Percentiles rank a stretch among this genome's conserved stretches.
Conservation (phyloP, 2,888 invertebrate genomes). For the Toxonevra muliebris region DNA sequence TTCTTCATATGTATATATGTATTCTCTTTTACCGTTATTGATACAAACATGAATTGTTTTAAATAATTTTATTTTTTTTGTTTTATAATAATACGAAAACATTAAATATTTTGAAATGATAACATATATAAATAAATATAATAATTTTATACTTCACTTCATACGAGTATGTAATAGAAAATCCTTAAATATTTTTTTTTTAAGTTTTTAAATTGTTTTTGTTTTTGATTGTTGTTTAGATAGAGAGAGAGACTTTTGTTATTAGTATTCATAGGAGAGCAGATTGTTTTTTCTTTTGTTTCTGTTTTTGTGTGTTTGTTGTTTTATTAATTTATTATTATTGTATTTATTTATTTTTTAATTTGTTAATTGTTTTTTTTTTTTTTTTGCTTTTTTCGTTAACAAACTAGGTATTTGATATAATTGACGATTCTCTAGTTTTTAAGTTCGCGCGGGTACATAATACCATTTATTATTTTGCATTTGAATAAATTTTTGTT, state of each 20-base stretch:
- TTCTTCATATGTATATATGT: constrained; percentile 8
- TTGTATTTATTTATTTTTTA: constrained; percentile 24
- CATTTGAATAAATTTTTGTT: constrained; percentile 31
- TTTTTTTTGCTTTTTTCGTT: constrained; percentile 1
- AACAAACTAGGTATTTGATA: not conserved
- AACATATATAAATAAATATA: constrained; percentile 25
- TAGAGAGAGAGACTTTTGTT: constrained; percentile 38
- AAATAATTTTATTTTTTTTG: constrained; percentile 7
- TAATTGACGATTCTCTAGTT: constrained; percentile 23
- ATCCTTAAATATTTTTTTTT: constrained; percentile 36
- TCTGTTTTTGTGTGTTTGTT: constrained; percentile 23
- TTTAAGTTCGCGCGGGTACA: constrained; percentile 28
- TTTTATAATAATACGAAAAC: constrained; percentile 25
- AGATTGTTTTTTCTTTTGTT: constrained; percentile 28
- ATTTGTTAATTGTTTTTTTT: constrained; percentile 18
- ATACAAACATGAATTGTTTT: constrained; percentile 39
- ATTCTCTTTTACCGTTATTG: constrained; percentile 42
- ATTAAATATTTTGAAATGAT: constrained; percentile 31
- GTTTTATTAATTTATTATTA: constrained; percentile 40
- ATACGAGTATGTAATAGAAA: constrained; percentile 36
- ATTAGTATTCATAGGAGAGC: constrained; percentile 1
- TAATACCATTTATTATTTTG: not conserved
- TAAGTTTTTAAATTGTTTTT: constrained; percentile 26
- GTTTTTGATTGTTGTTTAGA: constrained; percentile 23
- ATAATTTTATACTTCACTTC: constrained; percentile 21